Evolutionary conservation across 2,113 vertebrate genomes (phyloP), one percentile per base, ranked within the genome.

Genomic region (Mormoops blainvillei): DNA sequence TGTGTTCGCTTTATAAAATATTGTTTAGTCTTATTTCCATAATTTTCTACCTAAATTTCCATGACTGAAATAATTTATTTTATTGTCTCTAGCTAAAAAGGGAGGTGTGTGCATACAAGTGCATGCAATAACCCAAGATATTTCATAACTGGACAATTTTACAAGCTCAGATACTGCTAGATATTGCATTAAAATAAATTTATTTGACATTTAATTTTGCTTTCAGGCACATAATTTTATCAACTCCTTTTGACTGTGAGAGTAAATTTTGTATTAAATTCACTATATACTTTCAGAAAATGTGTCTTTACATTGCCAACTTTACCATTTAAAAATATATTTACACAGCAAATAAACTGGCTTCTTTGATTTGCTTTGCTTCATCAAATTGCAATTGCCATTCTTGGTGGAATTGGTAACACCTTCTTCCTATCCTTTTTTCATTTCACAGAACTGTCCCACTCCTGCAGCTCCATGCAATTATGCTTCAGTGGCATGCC

Each of bases 261-360:
- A 80, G 71, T 48, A 93, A 95, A 78, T 28, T 58, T 90, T 63
- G 71, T 18, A 81, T 48, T 63, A 92, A 92, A 90, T 81, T 87
- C n/a, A 24, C 20, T 87, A 1, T 58, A 7, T 14, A 4, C 28
- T 73, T 94, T 92, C 58, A 92, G 83, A 91, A 95, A 93, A 73
- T 68, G 28, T 68, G 20, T 63, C 58, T 63, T 89, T 56, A 38
- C 10, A 61, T 20, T 68, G 8, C 33, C 43, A 76, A 43, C 28
- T 85, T 88, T 81, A 14, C 48, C 91, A 48, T 74, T 28, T 94
- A 52, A 80, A 89, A 78, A 43, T 67, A 33, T 95, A 18, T 71
- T 73, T 54, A 19, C 36, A 77, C 1, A 68, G n/a, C 87, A 82
- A 73, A 91, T 38, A 31, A 77, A 41, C 15, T 26, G 54, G 6